Base-by-base conservation (phyloP, 2,888 invertebrate species). In the Dusona sp. region DNA sequence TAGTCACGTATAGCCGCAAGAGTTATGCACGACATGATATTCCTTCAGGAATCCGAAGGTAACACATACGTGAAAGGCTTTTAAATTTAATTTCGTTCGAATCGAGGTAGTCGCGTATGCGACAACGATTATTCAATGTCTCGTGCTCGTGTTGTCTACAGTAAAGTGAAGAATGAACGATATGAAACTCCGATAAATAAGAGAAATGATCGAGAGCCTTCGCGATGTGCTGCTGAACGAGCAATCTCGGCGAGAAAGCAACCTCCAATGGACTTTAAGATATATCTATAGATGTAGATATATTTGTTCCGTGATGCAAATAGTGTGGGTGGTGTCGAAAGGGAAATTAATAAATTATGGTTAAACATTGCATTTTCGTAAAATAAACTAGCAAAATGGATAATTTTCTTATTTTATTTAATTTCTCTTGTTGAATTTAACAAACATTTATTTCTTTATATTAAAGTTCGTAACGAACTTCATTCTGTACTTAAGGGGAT, bases 71-170 rank as follows among this genome's bases (percentile, higher is more conserved):
- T 78, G 83, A 73, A 83, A 73, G 73, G 83, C 80, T 36, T 83
- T 86, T 73, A 67, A 83, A 85, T 85, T 81, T 45, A 13, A 79
- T 81, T 86, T 79, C 67, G 33, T 65, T 80, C 54, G 65, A 51
- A 65, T 67, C 82, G 51, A 54, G 45, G 45, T 61, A 68, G 65
- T 65, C 29, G 67, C 70, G 68, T 57, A 42, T 65, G 33, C 54
- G 57, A 67, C 78, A 61, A 38, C 81, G 67, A 82, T 85, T 79
- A 79, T 85, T 82, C 85, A 82, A 79, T 68, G 61, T 79, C 48
- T 42, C 51, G 75, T 65, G 57, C 33, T 13, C 72, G 68, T n/a
- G 67, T 48, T 67, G 42, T 77, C 13, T 22, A 42, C 22, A 67
- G 25, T 54, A 8, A 36, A 61, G n/a, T 61, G 29, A 11, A 79